These are phyloP conservation scores for Hirtodrosophila alboralis DNA, from an alignment of 2,888 invertebrate genomes.

Conservation along the genomic window DNA sequence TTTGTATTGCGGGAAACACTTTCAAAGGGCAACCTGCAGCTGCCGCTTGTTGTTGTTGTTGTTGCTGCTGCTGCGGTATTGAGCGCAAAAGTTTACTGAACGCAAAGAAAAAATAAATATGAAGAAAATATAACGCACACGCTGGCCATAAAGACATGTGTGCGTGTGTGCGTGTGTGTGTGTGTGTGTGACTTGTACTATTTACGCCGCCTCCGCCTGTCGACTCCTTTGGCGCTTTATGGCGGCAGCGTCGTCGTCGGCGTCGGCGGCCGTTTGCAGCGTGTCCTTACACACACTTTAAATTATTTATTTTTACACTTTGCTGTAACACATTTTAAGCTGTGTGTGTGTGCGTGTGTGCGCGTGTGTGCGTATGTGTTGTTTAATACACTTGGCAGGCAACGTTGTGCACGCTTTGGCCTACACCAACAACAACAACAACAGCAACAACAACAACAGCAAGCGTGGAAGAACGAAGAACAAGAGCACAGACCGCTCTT, in stretches of 20 bases:
- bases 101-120: constrained; percentile 33
- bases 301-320: constrained; percentile 81
- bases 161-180: constrained; percentile 18
- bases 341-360: constrained; percentile 18
- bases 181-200: constrained; percentile 52
- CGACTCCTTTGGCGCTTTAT: constrained; percentile 66
- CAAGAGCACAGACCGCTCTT: constrained; percentile 53
- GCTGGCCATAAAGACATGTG: constrained; percentile 42
- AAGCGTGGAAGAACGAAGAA: constrained; percentile 27
- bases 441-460: constrained; percentile 7
- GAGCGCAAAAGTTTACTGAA: constrained; percentile 76
- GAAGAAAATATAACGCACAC: constrained; percentile 61
- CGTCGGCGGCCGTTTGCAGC: constrained; percentile 69
- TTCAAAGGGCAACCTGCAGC: constrained; percentile 76
- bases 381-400: constrained; percentile 65
- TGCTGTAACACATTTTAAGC: constrained; percentile 78
- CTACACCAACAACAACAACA: constrained; percentile 9
- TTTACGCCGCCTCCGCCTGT: constrained; percentile 62
- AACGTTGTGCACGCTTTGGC: constrained; percentile 36
- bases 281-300: constrained; percentile 80
- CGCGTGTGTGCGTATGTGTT: constrained; percentile 31
- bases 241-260: no score
- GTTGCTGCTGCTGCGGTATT: constrained; percentile 57
- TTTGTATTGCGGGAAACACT: constrained; percentile 58
- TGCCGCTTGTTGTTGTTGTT: constrained; percentile 38